Evolutionary conservation across 2,113 vertebrate species (phyloP).

Genomic region (Urocolius indicus): DNA sequence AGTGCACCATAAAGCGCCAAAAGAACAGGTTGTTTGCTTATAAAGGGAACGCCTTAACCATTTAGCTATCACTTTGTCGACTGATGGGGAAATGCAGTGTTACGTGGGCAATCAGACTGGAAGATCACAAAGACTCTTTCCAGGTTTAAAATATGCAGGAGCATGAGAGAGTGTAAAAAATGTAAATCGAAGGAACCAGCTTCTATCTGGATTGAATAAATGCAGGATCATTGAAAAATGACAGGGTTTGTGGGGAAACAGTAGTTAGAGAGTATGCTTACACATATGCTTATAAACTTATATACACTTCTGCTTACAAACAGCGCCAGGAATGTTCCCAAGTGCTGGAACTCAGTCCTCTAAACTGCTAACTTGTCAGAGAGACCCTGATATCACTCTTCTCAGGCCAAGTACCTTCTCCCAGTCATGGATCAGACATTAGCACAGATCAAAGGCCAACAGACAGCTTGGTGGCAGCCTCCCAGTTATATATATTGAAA

Average conservation of each 20-base stretch:
- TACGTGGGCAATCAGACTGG: slow-evolving; percentile 58
- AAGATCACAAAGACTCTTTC: slow-evolving; percentile 28
- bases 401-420: background rate
- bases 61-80: slow-evolving; percentile 51
- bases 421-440: background rate
- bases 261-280: slow-evolving; percentile 68
- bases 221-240: slow-evolving; percentile 65
- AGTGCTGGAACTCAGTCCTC: slow-evolving; percentile 24
- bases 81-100: slow-evolving; percentile 40
- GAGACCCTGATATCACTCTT: background rate
- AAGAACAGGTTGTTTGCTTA: slow-evolving; percentile 63
- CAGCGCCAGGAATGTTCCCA: slow-evolving; percentile 60
- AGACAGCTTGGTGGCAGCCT: background rate
- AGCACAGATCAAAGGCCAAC: background rate
- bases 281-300: slow-evolving; percentile 72
- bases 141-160: slow-evolving; percentile 62
- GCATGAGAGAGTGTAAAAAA: slow-evolving; percentile 52
- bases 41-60: slow-evolving; percentile 43
- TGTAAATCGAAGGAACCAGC: slow-evolving; percentile 58
- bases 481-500: background rate
- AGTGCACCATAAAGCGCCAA: slow-evolving; percentile 40
- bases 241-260: slow-evolving; percentile 68
- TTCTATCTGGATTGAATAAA: slow-evolving; percentile 49
- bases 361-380: background rate
- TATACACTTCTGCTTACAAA: slow-evolving; percentile 72